phyloP scores from a whole-genome alignment of 2,888 invertebrate species.

The Ptychoptera albimana region DNA sequence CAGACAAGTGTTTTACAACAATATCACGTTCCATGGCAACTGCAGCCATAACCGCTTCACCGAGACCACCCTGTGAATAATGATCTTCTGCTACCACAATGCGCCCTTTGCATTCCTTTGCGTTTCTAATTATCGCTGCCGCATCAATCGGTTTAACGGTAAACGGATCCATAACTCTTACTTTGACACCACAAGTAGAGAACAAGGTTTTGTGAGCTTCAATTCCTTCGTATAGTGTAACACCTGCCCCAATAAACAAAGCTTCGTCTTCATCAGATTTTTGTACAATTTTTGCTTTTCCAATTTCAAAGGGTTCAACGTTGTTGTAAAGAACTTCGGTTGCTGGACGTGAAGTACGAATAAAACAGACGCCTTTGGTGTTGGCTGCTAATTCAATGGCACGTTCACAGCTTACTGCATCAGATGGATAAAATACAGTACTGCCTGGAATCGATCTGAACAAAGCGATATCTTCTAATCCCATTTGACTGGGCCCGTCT shows the following conservation, averaged over 20 bases:
- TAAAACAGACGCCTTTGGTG: slow-evolving; percentile 87
- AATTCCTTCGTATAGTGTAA: slow-evolving; percentile 84
- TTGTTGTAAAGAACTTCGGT: slow-evolving; percentile 78
- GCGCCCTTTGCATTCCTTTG: slow-evolving; percentile 59
- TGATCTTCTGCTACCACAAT: slow-evolving; percentile 95
- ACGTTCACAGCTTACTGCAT: slow-evolving; percentile 89
- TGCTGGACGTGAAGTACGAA: slow-evolving; percentile 87
- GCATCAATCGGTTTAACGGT: slow-evolving; percentile 91
- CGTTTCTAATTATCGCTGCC: slow-evolving; percentile 56
- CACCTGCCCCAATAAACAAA: slow-evolving; percentile 80
- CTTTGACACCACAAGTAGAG: slow-evolving; percentile 50
- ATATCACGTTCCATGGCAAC: slow-evolving; percentile 55
- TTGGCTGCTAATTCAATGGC: slow-evolving; percentile 94
- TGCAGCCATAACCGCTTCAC: slow-evolving; percentile 83
- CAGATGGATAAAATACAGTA: slow-evolving; percentile 66
- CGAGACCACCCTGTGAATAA: slow-evolving; percentile 88
- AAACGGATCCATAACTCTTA: slow-evolving; percentile 86
- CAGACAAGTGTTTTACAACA: slow-evolving; percentile 62
- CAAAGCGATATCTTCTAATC: slow-evolving; percentile 92
- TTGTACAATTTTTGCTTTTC: slow-evolving; percentile 64
- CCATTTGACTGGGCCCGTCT: slow-evolving; percentile 99
- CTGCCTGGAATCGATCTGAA: slow-evolving; percentile 82
- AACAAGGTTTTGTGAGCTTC: slow-evolving; percentile 64
- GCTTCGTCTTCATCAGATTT: slow-evolving; percentile 62
- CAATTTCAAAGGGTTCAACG: slow-evolving; percentile 64